These are phyloP conservation scores for Lysandra coridon DNA, from an alignment of 2,888 invertebrate genomes.

Conservation along the genomic window DNA sequence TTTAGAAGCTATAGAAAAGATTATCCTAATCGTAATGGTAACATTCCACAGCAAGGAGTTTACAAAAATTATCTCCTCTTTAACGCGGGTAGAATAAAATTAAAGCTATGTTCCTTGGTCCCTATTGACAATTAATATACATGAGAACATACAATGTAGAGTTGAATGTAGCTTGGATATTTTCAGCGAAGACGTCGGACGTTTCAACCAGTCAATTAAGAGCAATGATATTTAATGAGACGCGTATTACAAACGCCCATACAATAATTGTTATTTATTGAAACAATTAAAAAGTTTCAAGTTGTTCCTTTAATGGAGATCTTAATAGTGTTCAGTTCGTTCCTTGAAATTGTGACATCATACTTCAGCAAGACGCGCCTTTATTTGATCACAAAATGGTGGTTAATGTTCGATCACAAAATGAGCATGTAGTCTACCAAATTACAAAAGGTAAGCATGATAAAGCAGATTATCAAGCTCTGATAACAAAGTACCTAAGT, in stretches of 20 bases:
- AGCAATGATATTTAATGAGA: constrained; percentile 52
- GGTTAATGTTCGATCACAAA: too few relatives aligned
- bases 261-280: constrained; percentile 65
- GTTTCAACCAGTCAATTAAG: constrained; percentile 48
- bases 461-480: too few relatives aligned
- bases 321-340: background rate
- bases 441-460: too few relatives aligned
- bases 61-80: too few relatives aligned
- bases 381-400: background rate
- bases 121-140: background rate
- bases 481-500: too few relatives aligned
- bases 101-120: background rate
- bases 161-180: constrained; percentile 1
- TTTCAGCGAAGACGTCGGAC: constrained; percentile 13
- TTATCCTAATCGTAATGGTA: too few relatives aligned
- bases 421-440: too few relatives aligned
- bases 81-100: background rate
- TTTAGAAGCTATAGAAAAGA: too few relatives aligned
- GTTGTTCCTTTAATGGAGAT: constrained; percentile 36
- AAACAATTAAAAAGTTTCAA: constrained; percentile 53
- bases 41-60: too few relatives aligned
- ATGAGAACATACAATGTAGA: background rate
- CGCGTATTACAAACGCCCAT: constrained; percentile 44
- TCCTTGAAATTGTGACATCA: background rate
- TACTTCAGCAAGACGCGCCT: background rate